A percentile compares a stretch with the other conserved stretches of the same genome.
Conservation (phyloP, 2,888 invertebrate species). For the Melitaea athalia region DNA sequence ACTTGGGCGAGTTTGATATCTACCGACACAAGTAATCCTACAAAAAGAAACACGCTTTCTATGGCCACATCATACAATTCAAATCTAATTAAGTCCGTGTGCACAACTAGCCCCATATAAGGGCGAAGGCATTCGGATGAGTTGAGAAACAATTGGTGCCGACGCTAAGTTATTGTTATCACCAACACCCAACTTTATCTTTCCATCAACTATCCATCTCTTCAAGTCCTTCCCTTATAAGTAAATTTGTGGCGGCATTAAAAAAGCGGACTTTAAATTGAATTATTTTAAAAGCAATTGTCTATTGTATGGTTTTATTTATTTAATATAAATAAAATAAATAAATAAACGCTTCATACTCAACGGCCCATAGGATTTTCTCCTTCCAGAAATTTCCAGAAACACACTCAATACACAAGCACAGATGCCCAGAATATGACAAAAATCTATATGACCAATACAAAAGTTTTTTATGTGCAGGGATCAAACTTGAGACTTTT, state of each 20-base stretch:
- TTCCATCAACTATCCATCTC: slow-evolving; percentile 9
- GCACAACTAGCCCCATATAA: slow-evolving; percentile 48
- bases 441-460: too few relatives aligned
- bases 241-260: slow-evolving; percentile 11
- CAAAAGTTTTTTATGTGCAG: too few relatives aligned
- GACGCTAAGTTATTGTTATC: slow-evolving; percentile 25
- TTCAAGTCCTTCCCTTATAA: slow-evolving; percentile 16
- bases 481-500: too few relatives aligned
- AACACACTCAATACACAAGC: too few relatives aligned
- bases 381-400: too few relatives aligned
- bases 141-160: slow-evolving; percentile 26
- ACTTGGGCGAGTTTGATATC: too few relatives aligned
- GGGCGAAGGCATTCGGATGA: slow-evolving; percentile 48
- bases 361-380: too few relatives aligned
- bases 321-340: background rate
- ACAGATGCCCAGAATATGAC: too few relatives aligned
- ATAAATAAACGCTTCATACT: too few relatives aligned
- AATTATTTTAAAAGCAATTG: background rate
- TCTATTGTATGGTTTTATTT: slow-evolving; percentile 8
- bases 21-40: too few relatives aligned
- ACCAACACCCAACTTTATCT: slow-evolving; percentile 3
- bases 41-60: slow-evolving; percentile 14
- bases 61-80: slow-evolving; percentile 36
- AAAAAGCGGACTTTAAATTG: slow-evolving; percentile 6
- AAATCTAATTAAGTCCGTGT: slow-evolving; percentile 39